These are phyloP conservation scores for Cheilosia pagana DNA, from an alignment of 2,888 invertebrate species.

Conservation along the genomic window DNA sequence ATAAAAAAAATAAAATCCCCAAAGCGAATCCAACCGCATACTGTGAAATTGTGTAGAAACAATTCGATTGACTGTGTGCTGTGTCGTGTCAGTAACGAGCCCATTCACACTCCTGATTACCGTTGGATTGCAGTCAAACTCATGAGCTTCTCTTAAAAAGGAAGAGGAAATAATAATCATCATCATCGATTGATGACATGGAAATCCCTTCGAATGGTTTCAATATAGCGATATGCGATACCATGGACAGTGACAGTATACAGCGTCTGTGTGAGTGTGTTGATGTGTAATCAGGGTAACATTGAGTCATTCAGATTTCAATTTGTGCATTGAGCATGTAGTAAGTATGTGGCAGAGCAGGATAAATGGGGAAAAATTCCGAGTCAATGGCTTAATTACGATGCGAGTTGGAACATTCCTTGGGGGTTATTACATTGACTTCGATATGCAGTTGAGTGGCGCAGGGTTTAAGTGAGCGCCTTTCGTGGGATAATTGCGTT, in stretches of 20 bases:
- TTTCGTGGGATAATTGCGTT: no score
- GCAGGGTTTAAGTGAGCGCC: no score
- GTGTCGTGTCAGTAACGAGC: constrained; percentile 47
- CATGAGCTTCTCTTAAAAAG: constrained; percentile 1
- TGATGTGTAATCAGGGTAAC: neutral
- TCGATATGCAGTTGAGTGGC: no score
- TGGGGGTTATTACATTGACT: no score
- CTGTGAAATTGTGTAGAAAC: constrained; percentile 53
- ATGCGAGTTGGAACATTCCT: no score
- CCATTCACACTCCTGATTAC: constrained; percentile 54
- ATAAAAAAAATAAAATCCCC: neutral
- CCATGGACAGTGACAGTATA: neutral
- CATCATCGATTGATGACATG: constrained; percentile 17
- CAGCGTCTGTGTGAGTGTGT: no score
- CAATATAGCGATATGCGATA: neutral
- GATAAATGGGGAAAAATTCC: no score
- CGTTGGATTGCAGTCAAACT: constrained; percentile 14
- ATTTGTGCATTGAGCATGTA: constrained; percentile 24
- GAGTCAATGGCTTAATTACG: no score
- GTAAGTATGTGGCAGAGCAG: neutral
- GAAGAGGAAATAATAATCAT: constrained; percentile 2
- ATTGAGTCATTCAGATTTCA: constrained; percentile 16
- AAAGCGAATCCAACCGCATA: constrained; percentile 31
- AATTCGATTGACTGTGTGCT: constrained; percentile 48
- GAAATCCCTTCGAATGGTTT: neutral